Base-by-base conservation (phyloP, 2,113 vertebrate genomes). In the Tichodroma muraria region DNA sequence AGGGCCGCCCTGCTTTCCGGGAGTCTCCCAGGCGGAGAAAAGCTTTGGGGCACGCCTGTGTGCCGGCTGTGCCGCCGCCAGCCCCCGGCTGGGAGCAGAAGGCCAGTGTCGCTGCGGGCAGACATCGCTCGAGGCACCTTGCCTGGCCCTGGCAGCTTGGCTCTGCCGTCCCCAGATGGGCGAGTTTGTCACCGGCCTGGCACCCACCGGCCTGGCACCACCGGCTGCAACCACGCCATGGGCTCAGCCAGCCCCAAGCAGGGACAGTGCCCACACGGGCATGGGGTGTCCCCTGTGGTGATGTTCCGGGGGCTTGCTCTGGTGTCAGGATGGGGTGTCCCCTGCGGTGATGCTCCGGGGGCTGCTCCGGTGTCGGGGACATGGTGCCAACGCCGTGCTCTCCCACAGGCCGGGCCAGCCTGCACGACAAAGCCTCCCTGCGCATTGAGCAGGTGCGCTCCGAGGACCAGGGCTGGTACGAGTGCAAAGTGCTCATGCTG, bases 401-500 rank as follows among this genome's bases (percentile, higher is more conserved):
- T 80, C 69, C 53, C 38, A 0, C 96, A 99, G 99, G 99, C 94
- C 98, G 99, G 96, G 99, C 99, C 89, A 98, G 98, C 97, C 98
- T 99, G 95, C 98, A 99, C 31, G 99, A 98, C 97, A 99, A 99
- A 95, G 99, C 99, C 19, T 99, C 99, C 66, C 97, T 99, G 97
- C 99, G 99, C 97, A 98, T 99, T 53, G 99, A 99, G 47, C 99
- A 99, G 83, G 98, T 99, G 77, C 99, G 99, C 97, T 99, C 99
- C 0, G 99, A 99, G 95, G 99, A 99, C 98, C 99, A 99, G 98
- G 99, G 99, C 97, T 99, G 99, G 99, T 99, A 99, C 53, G 99
- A 99, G 96, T 99, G 99, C 98, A 98, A 99, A 98, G 99, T 99
- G 89, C 99, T 99, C 97, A 99, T 98, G 98, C 97, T 99, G 98